Evolutionary conservation across 1,140 invertebrate genomes (phyloP).

Genomic region (Pseudachorutes palmiensis): DNA sequence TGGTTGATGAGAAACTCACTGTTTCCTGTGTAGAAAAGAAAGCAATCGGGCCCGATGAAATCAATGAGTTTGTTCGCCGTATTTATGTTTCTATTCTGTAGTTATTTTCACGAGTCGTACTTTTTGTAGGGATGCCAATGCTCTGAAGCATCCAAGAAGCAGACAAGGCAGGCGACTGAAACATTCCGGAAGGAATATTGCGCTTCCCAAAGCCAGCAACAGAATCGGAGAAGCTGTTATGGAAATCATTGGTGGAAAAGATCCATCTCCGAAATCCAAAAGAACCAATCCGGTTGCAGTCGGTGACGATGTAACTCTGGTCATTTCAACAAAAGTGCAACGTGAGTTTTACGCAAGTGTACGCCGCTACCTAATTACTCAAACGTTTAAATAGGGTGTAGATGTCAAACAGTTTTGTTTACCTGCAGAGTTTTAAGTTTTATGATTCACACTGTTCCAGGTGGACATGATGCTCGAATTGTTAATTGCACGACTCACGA

Average conservation of each 20-base stretch:
- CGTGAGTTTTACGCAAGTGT: too few relatives aligned
- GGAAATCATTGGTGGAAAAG: slow-evolving; percentile 35
- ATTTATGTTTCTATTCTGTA: neutral
- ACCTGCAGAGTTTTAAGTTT: too few relatives aligned
- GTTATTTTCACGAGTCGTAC: neutral
- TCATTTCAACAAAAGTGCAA: slow-evolving; percentile 36
- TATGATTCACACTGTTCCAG: slow-evolving; percentile 41
- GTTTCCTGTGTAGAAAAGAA: slow-evolving; percentile 30
- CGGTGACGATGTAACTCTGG: slow-evolving; percentile 36
- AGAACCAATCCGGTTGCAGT: slow-evolving; percentile 30
- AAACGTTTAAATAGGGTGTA: too few relatives aligned
- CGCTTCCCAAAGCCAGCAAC: slow-evolving; percentile 19
- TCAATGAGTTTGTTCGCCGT: neutral
- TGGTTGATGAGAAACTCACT: slow-evolving; percentile 34
- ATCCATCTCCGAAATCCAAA: slow-evolving; percentile 36
- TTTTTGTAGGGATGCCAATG: neutral
- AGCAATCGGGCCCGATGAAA: slow-evolving; percentile 10
- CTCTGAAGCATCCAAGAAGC: neutral
- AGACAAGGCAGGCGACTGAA: slow-evolving; percentile 29
- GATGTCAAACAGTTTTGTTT: too few relatives aligned
- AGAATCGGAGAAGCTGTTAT: slow-evolving; percentile 37
- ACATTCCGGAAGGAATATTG: slow-evolving; percentile 16
- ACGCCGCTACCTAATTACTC: too few relatives aligned
- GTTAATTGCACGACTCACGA: slow-evolving; percentile 65
- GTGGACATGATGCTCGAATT: slow-evolving; percentile 58